Percentiles rank a stretch among this genome's conserved stretches.
These are phyloP conservation scores for Archilochus colubris DNA, from an alignment of 2,113 vertebrate species.

Conservation along the genomic window DNA sequence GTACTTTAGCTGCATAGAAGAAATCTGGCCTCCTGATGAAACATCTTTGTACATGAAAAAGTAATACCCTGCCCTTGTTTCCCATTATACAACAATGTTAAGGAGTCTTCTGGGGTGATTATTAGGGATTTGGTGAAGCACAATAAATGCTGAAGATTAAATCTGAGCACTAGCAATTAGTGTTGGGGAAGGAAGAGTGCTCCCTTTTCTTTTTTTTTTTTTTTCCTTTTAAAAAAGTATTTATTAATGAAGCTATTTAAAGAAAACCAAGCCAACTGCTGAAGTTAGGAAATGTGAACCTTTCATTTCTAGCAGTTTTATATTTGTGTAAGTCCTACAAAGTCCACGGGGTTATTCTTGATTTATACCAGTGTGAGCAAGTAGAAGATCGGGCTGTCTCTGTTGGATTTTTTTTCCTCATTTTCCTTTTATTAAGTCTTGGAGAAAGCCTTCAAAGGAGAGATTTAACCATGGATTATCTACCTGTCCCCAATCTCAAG, in stretches of 20 bases:
- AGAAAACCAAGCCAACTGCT: conserved; percentile 41
- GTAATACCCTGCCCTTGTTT: conserved; percentile 74
- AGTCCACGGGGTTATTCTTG: conserved; percentile 50
- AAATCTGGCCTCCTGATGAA: conserved; percentile 71
- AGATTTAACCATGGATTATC: conserved; percentile 7
- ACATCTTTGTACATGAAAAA: conserved; percentile 73
- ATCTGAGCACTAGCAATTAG: conserved; percentile 70
- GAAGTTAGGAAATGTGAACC: conserved; percentile 53
- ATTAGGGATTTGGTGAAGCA: conserved; percentile 73
- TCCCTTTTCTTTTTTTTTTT: not conserved
- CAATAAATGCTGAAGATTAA: conserved; percentile 72
- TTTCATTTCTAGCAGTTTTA: conserved; percentile 65
- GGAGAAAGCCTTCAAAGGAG: conserved; percentile 45
- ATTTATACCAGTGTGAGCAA: conserved; percentile 56
- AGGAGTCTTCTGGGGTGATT: conserved; percentile 73
- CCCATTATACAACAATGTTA: conserved; percentile 73
- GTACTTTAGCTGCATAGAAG: conserved; percentile 67
- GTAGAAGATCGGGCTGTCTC: conserved; percentile 45
- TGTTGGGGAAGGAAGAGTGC: conserved; percentile 29
- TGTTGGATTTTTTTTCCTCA: conserved; percentile 39
- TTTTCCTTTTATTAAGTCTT: conserved; percentile 53
- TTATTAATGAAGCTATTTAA: conserved; percentile 69
- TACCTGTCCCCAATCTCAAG: not conserved
- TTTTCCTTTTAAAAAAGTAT: conserved; percentile 8
- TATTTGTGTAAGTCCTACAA: conserved; percentile 52